Evolutionary conservation across 64 coral and sea anemone species (phyloP), one percentile per base, ranked within the genome.

Genomic region (Trachythela sp.): DNA sequence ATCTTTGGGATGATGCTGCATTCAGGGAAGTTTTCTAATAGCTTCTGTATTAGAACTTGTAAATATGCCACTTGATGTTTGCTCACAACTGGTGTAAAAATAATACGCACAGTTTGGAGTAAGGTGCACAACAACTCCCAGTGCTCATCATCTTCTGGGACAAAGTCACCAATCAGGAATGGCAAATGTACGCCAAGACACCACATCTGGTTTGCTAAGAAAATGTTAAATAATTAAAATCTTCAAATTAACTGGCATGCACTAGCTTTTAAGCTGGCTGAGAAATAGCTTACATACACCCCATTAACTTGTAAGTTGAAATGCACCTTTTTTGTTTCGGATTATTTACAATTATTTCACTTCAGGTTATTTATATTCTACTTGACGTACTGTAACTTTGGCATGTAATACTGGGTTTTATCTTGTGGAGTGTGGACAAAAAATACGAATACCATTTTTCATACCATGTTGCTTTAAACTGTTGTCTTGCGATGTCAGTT

Each of bases 401-500:
- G n/a, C n/a, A n/a, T n/a, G n/a, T n/a, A n/a, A n/a, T n/a, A n/a
- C n/a, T n/a, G n/a, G n/a, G n/a, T n/a, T n/a, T n/a, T n/a, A n/a
- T n/a, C n/a, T n/a, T n/a, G n/a, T n/a, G n/a, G n/a, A n/a, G n/a
- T n/a, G n/a, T n/a, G n/a, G 68, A 72, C 68, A 72, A 11, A 72
- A 10, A 72, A 31, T 22, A 31, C 68, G 29, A 70, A 31, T 27
- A 22, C 13, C 24, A 24, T 26, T 72, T 14, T 72, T 22, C 33
- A 22, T 72, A 72, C 68, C 68, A 72, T 72, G 68, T 35, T 72
- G 68, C 26, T 72, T 72, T 26, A 72, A 72, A 72, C 68, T 72
- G 26, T 72, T 72, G 24, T 72, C 68, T 22, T 72, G 15, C 29
- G 68, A 72, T 11, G 24, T 9, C 68, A 72, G 68, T 35, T 35